Evolutionary conservation across 1,140 invertebrate species (phyloP).

Genomic region (Drosophila repletoides): DNA sequence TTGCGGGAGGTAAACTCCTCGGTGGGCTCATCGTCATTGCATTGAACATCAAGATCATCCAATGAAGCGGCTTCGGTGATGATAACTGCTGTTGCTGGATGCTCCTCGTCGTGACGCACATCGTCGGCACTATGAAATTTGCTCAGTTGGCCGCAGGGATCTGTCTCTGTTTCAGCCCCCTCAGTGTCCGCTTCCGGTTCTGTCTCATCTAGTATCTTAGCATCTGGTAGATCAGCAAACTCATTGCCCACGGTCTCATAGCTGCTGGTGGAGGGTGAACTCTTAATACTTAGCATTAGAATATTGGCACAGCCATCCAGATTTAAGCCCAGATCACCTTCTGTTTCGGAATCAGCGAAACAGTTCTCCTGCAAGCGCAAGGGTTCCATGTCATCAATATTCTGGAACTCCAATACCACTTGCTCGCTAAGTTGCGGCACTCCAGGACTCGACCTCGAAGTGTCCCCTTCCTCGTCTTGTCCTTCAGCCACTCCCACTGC

Average conservation of each 20-base stretch:
- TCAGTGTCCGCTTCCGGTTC: slow-evolving; percentile 16
- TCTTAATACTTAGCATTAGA: slow-evolving; percentile 74
- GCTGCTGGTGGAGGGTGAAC: slow-evolving; percentile 81
- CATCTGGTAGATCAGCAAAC: slow-evolving; percentile 63
- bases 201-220: slow-evolving; percentile 21
- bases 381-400: slow-evolving; percentile 72
- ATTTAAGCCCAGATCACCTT: slow-evolving; percentile 51
- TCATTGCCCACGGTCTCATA: slow-evolving; percentile 82
- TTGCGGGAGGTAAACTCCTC: slow-evolving; percentile 77
- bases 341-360: slow-evolving; percentile 65
- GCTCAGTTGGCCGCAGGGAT: slow-evolving; percentile 28
- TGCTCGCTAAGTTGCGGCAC: slow-evolving; percentile 44
- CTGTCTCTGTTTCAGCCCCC: slow-evolving; percentile 20
- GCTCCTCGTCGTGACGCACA: slow-evolving; percentile 49
- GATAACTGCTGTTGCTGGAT: slow-evolving; percentile 83
- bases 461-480: not conserved
- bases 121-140: slow-evolving; percentile 75
- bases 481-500: not conserved
- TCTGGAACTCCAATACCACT: slow-evolving; percentile 64
- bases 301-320: slow-evolving; percentile 61
- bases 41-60: slow-evolving; percentile 59
- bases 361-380: slow-evolving; percentile 74
- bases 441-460: no score
- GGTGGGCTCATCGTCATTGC: slow-evolving; percentile 74
- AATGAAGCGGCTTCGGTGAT: slow-evolving; percentile 85